phyloP scores from a whole-genome alignment of 1,140 invertebrate species.

The Pseudomyrmex dendroicus region DNA sequence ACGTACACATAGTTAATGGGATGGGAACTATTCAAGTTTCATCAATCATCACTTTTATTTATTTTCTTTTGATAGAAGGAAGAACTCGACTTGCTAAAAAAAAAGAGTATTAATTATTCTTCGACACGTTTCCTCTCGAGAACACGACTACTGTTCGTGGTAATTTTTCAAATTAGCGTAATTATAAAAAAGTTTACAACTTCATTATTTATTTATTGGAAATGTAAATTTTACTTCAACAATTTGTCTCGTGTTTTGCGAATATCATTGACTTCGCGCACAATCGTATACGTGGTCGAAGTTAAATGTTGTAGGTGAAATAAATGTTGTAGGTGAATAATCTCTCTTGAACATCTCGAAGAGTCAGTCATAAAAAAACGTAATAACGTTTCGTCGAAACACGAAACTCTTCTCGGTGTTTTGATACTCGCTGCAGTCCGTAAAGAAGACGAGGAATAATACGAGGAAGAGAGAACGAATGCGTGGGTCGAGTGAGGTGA shows the following conservation, averaged over 20 bases:
- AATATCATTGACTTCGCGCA: neutral
- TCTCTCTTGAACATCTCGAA: slow-evolving; percentile 16
- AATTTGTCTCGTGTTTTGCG: slow-evolving; percentile 16
- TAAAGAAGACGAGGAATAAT: slow-evolving; percentile 1
- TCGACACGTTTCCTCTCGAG: no score
- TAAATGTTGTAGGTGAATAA: slow-evolving; percentile 25
- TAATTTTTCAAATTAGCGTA: neutral
- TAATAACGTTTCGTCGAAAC: slow-evolving; percentile 48
- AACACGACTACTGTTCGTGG: neutral
- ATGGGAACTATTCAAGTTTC: slow-evolving; percentile 7
- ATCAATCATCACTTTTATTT: neutral
- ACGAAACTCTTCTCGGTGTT: slow-evolving; percentile 16
- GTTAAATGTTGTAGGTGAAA: slow-evolving; percentile 10
- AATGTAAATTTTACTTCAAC: slow-evolving; percentile 23
- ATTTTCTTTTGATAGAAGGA: neutral
- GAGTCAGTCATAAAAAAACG: slow-evolving; percentile 29
- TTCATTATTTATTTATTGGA: slow-evolving; percentile 14
- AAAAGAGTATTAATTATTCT: neutral
- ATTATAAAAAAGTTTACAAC: neutral
- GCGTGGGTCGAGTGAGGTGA: slow-evolving; percentile 60
- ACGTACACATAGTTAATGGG: slow-evolving; percentile 1
- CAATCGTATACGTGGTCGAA: slow-evolving; percentile 1
- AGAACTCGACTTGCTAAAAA: neutral
- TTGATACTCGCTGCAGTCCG: neutral
- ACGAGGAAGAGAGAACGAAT: slow-evolving; percentile 27